These are phyloP conservation scores for Sinonovacula constricta DNA, from an alignment of 1,140 invertebrate genomes.

Conservation along the genomic window DNA sequence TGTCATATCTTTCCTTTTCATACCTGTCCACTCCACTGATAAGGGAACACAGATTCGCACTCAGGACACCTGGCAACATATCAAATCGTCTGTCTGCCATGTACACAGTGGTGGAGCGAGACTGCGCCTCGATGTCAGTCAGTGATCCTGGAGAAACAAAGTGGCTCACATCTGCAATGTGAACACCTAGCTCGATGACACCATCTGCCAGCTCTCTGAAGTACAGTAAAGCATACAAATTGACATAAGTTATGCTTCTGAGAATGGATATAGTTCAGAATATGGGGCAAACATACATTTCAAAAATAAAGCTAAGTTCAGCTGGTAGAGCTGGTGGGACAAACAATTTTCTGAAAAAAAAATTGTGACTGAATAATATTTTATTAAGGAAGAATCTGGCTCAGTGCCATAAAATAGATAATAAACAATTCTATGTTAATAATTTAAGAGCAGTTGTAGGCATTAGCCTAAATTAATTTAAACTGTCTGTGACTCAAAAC, in stretches of 20 bases:
- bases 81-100: constrained; percentile 77
- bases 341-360: no score
- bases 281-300: no score
- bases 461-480: background rate
- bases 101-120: constrained; percentile 75
- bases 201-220: constrained; percentile 66
- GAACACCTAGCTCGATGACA: constrained; percentile 71
- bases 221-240: no score
- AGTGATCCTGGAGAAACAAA: constrained; percentile 71
- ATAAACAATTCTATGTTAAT: no score
- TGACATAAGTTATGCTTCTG: no score
- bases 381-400: no score
- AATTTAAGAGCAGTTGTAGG: background rate
- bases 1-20: background rate
- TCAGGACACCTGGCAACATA: constrained; percentile 78
- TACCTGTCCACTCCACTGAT: constrained; percentile 77
- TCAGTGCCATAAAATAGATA: no score
- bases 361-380: no score
- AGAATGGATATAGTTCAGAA: no score
- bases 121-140: constrained; percentile 72
- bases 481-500: background rate
- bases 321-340: no score
- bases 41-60: constrained; percentile 79
- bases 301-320: no score
- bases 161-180: constrained; percentile 77